These are phyloP conservation scores for Tachycineta bicolor DNA, from an alignment of 2,113 vertebrate species.

Conservation along the genomic window DNA sequence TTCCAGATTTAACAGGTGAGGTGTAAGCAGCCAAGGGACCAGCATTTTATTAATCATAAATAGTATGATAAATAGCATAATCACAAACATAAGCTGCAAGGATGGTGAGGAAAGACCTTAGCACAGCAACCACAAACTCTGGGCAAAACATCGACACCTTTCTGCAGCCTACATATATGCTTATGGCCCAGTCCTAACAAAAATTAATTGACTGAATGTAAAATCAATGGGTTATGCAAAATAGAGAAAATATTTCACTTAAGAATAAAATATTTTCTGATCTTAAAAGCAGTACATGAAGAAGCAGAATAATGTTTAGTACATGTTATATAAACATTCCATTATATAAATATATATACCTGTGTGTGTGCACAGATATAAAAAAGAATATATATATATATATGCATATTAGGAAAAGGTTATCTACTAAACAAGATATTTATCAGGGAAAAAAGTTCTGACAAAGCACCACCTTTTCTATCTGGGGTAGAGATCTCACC, in stretches of 20 bases:
- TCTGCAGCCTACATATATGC: not conserved
- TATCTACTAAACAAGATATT: not conserved
- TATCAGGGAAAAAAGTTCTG: not conserved
- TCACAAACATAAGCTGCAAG: not conserved
- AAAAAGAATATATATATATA: not conserved
- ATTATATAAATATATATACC: not conserved
- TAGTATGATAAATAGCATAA: not conserved
- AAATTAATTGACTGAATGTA: not conserved
- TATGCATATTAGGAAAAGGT: not conserved
- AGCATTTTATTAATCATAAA: not conserved
- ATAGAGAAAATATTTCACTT: not conserved
- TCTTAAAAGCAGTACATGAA: not conserved
- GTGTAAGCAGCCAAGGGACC: not conserved
- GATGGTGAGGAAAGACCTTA: not conserved
- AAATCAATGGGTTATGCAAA: not conserved
- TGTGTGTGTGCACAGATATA: accelerated
- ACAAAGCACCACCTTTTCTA: not conserved
- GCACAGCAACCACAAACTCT: not conserved
- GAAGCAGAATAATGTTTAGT: not conserved
- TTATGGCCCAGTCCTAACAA: not conserved
- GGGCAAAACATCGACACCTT: not conserved
- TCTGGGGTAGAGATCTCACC: not conserved
- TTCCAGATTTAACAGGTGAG: not conserved
- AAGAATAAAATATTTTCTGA: not conserved
- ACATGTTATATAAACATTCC: not conserved